Evolutionary conservation across 2,113 vertebrate species (phyloP).

Genomic region (Formicarius rufipectus): DNA sequence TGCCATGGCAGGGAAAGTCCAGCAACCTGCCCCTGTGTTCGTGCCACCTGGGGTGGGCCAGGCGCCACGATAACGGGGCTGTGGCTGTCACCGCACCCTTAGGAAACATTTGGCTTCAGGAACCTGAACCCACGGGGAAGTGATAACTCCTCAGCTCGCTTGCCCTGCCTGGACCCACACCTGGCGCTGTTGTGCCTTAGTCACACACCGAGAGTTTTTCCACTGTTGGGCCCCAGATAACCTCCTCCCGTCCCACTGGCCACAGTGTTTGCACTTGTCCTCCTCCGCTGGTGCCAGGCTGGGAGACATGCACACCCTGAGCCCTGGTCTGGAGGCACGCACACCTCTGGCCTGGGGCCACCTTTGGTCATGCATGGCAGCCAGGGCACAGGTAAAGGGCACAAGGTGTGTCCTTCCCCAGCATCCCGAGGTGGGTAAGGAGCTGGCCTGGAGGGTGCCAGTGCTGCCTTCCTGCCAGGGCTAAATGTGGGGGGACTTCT

Average conservation of each 20-base stretch:
- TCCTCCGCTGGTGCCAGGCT: slow-evolving; percentile 54
- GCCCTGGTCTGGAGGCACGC: not conserved
- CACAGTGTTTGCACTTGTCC: slow-evolving; percentile 48
- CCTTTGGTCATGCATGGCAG: not conserved
- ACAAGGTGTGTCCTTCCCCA: not conserved
- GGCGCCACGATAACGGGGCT: slow-evolving; percentile 23
- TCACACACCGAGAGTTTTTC: slow-evolving; percentile 42
- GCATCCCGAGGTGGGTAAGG: not conserved
- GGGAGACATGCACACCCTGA: slow-evolving; percentile 31
- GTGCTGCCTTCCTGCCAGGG: not conserved
- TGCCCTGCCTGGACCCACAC: slow-evolving; percentile 43
- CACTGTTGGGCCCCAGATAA: slow-evolving; percentile 59
- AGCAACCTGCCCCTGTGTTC: accelerated
- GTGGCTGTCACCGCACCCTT: slow-evolving; percentile 59
- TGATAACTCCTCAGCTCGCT: not conserved
- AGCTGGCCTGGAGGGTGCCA: not conserved
- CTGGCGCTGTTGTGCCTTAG: slow-evolving; percentile 41
- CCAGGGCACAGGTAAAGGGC: not conserved
- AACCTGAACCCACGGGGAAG: slow-evolving; percentile 44
- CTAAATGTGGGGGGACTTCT: not conserved
- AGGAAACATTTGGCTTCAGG: slow-evolving; percentile 67
- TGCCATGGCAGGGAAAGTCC: accelerated
- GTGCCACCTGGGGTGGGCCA: not conserved
- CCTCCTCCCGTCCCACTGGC: not conserved
- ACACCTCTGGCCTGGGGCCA: not conserved